These are phyloP conservation scores for Drosophila subsilvestris DNA, from an alignment of 2,888 invertebrate genomes.

Conservation along the genomic window DNA sequence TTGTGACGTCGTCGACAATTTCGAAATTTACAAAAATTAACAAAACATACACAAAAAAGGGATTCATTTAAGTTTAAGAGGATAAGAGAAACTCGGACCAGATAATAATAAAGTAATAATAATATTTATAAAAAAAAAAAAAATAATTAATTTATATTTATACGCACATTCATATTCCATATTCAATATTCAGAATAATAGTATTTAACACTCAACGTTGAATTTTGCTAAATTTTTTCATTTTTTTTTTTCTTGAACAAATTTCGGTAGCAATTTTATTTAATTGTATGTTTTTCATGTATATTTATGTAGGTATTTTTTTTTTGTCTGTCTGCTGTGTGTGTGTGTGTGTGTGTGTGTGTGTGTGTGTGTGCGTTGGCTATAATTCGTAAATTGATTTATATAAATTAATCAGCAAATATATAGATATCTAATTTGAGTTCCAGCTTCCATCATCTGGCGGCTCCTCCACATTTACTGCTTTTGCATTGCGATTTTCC, in stretches of 20 bases:
- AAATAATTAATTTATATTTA: slow-evolving; percentile 19
- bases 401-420: slow-evolving; percentile 45
- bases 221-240: slow-evolving; percentile 43
- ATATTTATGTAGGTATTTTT: slow-evolving; percentile 2
- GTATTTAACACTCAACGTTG: slow-evolving; percentile 43
- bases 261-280: slow-evolving; percentile 26
- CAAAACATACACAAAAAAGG: slow-evolving; percentile 19
- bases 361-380: slow-evolving; percentile 22
- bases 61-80: slow-evolving; percentile 13
- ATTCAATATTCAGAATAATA: slow-evolving; percentile 23
- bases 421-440: slow-evolving; percentile 34
- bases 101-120: slow-evolving; percentile 11
- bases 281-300: slow-evolving; percentile 8
- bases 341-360: slow-evolving; percentile 6
- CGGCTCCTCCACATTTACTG: slow-evolving; percentile 5
- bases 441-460: slow-evolving; percentile 15
- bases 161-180: slow-evolving; percentile 27
- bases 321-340: slow-evolving; percentile 6
- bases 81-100: slow-evolving; percentile 13
- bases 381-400: slow-evolving; percentile 35
- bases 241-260: slow-evolving; percentile 17
- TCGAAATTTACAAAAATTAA: slow-evolving; percentile 12
- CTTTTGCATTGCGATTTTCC: slow-evolving; percentile 42
- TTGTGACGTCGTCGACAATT: slow-evolving; percentile 36
- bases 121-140: slow-evolving; percentile 18